Percentiles rank a stretch among this genome's conserved stretches.
phyloP scores from a whole-genome alignment of 1,140 invertebrate species.

The Cephus cinctus region DNA sequence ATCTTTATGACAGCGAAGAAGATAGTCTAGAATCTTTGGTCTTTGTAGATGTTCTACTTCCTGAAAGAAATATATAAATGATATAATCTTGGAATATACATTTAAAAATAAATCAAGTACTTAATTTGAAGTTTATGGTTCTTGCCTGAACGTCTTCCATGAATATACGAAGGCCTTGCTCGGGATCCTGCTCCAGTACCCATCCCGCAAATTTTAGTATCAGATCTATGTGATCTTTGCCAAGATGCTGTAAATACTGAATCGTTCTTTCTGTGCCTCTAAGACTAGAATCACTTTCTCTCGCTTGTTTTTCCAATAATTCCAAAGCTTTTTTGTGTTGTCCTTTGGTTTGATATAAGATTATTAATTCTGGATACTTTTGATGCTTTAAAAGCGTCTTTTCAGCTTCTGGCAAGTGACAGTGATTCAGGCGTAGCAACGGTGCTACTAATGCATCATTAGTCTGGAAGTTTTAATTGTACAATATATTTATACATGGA shows the following conservation, averaged over 20 bases:
- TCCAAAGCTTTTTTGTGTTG: constrained; percentile 91
- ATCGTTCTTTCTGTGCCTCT: constrained; percentile 82
- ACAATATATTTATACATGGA: constrained; percentile 4
- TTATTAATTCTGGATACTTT: constrained; percentile 92
- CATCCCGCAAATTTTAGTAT: constrained; percentile 95
- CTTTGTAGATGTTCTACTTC: constrained; percentile 89
- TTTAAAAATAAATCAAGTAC: not conserved
- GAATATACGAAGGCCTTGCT: constrained; percentile 92
- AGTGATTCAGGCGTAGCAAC: constrained; percentile 89
- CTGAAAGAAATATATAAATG: constrained; percentile 31
- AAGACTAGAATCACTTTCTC: constrained; percentile 73
- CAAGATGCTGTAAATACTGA: constrained; percentile 89
- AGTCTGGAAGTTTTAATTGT: constrained; percentile 62
- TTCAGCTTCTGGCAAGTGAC: constrained; percentile 93
- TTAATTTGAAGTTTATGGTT: not conserved
- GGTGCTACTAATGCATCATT: constrained; percentile 93
- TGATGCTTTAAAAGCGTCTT: constrained; percentile 81
- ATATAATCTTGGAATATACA: not conserved
- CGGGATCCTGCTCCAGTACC: constrained; percentile 83
- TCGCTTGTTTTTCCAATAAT: constrained; percentile 79
- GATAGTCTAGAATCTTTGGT: constrained; percentile 84
- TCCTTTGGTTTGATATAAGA: constrained; percentile 92
- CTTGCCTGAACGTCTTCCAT: constrained; percentile 76
- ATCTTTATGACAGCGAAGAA: constrained; percentile 76
- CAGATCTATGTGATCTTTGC: constrained; percentile 81